Evolutionary conservation across 2,888 invertebrate genomes (phyloP).

Genomic region (Drosophila anomelani): DNA sequence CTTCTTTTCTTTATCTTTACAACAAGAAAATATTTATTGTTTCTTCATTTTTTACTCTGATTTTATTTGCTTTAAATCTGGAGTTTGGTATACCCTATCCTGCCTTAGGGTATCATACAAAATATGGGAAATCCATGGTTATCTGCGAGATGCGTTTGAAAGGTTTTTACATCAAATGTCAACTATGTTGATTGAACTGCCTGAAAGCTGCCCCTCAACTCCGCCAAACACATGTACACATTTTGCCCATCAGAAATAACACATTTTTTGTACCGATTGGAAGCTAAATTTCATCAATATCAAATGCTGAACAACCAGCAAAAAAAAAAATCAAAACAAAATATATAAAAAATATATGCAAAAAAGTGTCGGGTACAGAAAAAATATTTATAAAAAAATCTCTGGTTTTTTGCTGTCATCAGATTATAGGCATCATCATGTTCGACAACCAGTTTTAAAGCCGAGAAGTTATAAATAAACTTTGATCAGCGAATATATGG

Average conservation of each 20-base stretch:
- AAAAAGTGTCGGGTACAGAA: not conserved
- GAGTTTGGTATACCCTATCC: not conserved
- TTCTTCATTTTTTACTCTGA: too few species aligned
- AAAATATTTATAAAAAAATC: constrained; percentile 1
- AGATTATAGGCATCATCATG: constrained; percentile 20
- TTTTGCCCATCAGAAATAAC: constrained; percentile 33
- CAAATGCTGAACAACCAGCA: constrained; percentile 23
- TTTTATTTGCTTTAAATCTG: not conserved
- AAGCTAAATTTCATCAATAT: constrained; percentile 64
- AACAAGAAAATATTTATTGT: too few species aligned
- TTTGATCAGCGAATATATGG: not conserved
- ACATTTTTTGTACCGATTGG: constrained; percentile 27
- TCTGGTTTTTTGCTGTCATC: constrained; percentile 17
- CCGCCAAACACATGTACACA: constrained; percentile 8
- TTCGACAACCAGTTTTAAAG: constrained; percentile 15
- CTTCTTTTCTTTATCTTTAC: not conserved
- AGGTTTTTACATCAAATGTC: constrained; percentile 56
- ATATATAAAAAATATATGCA: not conserved
- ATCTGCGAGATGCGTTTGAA: constrained; percentile 54
- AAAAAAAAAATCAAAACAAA: not conserved
- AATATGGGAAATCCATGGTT: constrained; percentile 30
- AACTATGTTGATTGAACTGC: constrained; percentile 64
- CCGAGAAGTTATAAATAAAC: constrained; percentile 32
- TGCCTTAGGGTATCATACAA: constrained; percentile 17
- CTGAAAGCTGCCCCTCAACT: constrained; percentile 23